These are phyloP conservation scores for Microplitis manilae DNA, from an alignment of 2,888 invertebrate genomes.

Conservation along the genomic window DNA sequence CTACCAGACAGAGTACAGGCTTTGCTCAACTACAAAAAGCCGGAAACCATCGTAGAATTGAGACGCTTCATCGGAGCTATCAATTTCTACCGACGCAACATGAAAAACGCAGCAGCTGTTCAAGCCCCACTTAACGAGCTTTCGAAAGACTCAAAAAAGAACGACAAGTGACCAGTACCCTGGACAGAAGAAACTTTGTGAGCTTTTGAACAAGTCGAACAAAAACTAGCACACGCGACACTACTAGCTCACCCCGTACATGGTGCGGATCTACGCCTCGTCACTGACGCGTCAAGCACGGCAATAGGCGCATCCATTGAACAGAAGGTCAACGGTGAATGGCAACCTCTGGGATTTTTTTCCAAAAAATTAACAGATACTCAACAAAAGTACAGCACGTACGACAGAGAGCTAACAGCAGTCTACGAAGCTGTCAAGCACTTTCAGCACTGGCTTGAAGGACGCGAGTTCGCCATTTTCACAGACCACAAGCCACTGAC, in stretches of 20 bases:
- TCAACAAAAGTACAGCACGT: background rate
- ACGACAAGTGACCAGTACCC: slow-evolving; percentile 13
- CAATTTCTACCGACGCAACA: slow-evolving; percentile 51
- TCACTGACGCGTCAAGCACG: background rate
- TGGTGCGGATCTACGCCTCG: background rate
- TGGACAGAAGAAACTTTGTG: background rate
- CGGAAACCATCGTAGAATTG: slow-evolving; percentile 36
- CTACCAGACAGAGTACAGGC: slow-evolving; percentile 28
- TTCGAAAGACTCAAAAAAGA: slow-evolving; percentile 15
- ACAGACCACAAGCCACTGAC: slow-evolving; percentile 23
- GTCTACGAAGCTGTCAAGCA: slow-evolving; percentile 13
- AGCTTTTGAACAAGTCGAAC: background rate
- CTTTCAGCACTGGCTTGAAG: slow-evolving; percentile 10
- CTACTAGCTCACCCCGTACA: background rate
- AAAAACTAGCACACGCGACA: background rate
- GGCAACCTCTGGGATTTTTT: background rate
- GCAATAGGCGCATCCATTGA: background rate
- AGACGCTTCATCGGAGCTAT: slow-evolving; percentile 51
- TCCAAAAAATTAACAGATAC: background rate
- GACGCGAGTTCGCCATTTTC: background rate
- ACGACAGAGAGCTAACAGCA: background rate
- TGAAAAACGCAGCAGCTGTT: slow-evolving; percentile 39
- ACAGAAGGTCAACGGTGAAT: background rate
- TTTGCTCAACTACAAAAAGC: slow-evolving; percentile 41
- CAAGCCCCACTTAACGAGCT: slow-evolving; percentile 37